Evolutionary conservation across 2,113 vertebrate genomes (phyloP).

Genomic region (Panthera tigris): DNA sequence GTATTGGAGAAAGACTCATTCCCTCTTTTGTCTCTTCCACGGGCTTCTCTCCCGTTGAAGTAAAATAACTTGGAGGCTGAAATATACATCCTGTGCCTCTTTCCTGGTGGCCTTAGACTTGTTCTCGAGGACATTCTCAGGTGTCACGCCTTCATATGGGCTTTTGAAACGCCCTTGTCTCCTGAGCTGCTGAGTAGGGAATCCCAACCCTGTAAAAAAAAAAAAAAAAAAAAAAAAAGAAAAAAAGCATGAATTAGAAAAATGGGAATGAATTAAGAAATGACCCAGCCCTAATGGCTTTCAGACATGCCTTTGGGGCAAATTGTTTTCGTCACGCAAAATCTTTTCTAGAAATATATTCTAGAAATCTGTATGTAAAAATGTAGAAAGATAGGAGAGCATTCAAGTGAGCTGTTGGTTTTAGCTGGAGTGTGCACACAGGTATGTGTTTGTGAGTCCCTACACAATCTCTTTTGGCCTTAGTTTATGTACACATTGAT

Average conservation of each 20-base stretch:
- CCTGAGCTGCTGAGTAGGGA: background rate
- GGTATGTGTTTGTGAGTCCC: background rate
- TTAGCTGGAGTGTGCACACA: background rate
- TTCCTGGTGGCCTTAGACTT: fast-evolving
- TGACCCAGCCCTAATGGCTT: background rate
- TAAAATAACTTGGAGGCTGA: background rate
- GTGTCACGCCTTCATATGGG: background rate
- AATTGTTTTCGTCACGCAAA: background rate
- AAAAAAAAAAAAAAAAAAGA: no score
- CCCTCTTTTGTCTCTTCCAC: background rate
- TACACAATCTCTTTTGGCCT: background rate
- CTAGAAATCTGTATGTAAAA: background rate
- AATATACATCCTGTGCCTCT: background rate
- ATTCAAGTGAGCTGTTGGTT: background rate
- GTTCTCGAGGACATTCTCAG: background rate
- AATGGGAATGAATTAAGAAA: background rate
- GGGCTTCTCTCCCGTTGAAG: background rate
- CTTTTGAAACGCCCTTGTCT: background rate
- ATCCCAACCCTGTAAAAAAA: background rate
- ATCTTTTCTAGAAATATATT: background rate
- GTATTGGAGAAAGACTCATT: background rate
- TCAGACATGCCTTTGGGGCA: background rate
- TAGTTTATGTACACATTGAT: background rate
- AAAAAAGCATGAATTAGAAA: background rate
- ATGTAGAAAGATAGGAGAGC: background rate